Evolutionary conservation across 2,113 vertebrate genomes (phyloP), one percentile per base, ranked within the genome.

Genomic region (human (Homo sapiens)): DNA sequence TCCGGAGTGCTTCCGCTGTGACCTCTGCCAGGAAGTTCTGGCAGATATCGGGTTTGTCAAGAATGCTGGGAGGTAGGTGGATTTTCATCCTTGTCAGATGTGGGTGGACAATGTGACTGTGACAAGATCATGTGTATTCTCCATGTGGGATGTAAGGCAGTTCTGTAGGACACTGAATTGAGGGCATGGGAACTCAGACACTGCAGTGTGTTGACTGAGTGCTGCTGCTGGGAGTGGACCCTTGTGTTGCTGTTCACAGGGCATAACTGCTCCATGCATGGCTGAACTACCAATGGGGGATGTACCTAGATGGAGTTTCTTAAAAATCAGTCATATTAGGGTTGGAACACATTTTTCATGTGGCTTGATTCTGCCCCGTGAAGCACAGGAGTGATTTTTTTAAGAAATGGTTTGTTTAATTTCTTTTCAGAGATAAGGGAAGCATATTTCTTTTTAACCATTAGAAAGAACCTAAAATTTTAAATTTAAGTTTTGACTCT

Each of bases 11-110:
- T 99, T 99, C 99, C 99, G 99, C 98, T 99, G 99, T 95, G 99
- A 99, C 95, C 98, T 99, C 97, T 99, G 99, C 98, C 98, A 99
- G 92, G 95, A 99, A 38, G 99, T 99, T 57, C 97, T 99, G 50
- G 99, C 99, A 2, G 99, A 99, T 95, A 99, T 99, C 76, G 99
- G 99, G 94, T 99, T 99, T 98, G 99, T 99, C 72, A 99, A 99
- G 98, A 99, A 99, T 75, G 99, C 99, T 13, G 99, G 99, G 98
- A 99, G 99, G 99, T 99, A 98, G 95, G 98, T 64, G 61, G 38
- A 82, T 55, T 43, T 22, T 61, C 40, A 61, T 68, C 30, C 59
- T 9, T 18, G n/a, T 57, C 43, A 52, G 27, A 27, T 66, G 81
- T 40, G 30, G 64, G 66, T 50, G n/a, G 50, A 35, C 22, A 20